Base-by-base conservation (phyloP, 2,113 vertebrate species). In the Oncorhynchus mykiss region DNA sequence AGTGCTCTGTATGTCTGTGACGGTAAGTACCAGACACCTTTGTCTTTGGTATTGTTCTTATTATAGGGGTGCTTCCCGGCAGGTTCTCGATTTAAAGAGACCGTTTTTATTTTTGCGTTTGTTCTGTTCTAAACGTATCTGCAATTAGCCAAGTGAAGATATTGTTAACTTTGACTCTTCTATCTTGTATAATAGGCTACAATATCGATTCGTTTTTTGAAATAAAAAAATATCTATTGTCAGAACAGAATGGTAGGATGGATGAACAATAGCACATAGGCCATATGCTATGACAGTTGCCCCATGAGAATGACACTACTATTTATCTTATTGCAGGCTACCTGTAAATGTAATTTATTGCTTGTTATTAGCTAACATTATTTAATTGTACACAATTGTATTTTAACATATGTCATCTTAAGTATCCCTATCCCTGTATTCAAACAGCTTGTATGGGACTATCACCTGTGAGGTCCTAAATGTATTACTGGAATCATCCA, bases 31-130 rank as follows among this genome's bases (percentile, higher is more conserved):
- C 57, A 69, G 11, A 5, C 65, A 16, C 24, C 1, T 31, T 64
- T 57, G 9, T 49, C 25, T 76, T 60, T 72, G 14, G 25, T 74
- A 70, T 29, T 29, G 5, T 72, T 51, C 25, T 64, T 54, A 64
- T 79, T 79, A 67, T 80, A 74, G 83, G 80, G 73, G 68, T 62
- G 7, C 59, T 62, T 16, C 24, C 29, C 71, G 72, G 87, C 88
- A 89, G 83, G 85, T 86, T 80, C 83, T 81, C 48, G 67, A 77
- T 80, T 91, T 92, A 93, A 92, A 92, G 92, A 85, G 78, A 71
- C 92, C 90, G 91, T 73, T 76, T 72, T 73, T 85, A 70, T 91
- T 88, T 90, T 88, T 76, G 51, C 16, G 67, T 65, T n/a, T 1
- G 13, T 73, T 64, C 72, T 69, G 64, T 27, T 60, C 6, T 18